Base-by-base conservation (phyloP, 1,140 invertebrate species). In the Paraescarpia echinospica region DNA sequence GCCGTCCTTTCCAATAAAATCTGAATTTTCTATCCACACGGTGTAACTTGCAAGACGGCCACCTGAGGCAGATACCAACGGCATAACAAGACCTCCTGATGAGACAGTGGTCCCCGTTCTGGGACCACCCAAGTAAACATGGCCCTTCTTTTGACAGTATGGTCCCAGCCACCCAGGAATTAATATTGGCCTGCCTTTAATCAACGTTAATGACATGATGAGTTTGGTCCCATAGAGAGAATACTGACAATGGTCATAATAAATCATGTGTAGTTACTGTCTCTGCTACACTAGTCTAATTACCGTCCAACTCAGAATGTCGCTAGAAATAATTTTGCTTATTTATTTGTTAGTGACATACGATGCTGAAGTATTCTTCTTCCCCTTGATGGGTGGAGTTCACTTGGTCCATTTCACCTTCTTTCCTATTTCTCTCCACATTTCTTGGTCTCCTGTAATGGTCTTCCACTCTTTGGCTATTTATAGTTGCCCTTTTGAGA, bases 41-140 rank as follows among this genome's bases (percentile, higher is more conserved):
- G 59, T 77, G 14, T 4, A 77, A 77, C 59, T 77, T 77, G 59
- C 59, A 77, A 41, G 41, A 2, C 59, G 2, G 0, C 27, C 27
- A 18, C 59, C 22, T 31, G 27, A 77, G 59, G 59, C 59, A 31
- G 27, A 77, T 77, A 77, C 59, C 59, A 77, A 6, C 59, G 27
- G 59, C 59, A 77, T 77, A 77, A 77, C 59, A 77, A 77, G 59
- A 77, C 59, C 59, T 77, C 59, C 59, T 77, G 59, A 77, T 77
- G 59, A 77, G 59, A 77, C 59, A 6, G 59, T 41, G 59, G 59
- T 77, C 59, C 59, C 27, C 14, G 22, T 77, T 77, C 22, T 77
- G 0, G 59, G 59, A 27, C 59, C 59, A 77, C 59, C 59, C 59
- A 77, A 77, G 59, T 77, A 77, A 77, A 77, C 59, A 77, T 77